Evolutionary conservation across 2,797 vertebrate genomes (phyloP).

Genomic region (Leptatherina wallacei): DNA sequence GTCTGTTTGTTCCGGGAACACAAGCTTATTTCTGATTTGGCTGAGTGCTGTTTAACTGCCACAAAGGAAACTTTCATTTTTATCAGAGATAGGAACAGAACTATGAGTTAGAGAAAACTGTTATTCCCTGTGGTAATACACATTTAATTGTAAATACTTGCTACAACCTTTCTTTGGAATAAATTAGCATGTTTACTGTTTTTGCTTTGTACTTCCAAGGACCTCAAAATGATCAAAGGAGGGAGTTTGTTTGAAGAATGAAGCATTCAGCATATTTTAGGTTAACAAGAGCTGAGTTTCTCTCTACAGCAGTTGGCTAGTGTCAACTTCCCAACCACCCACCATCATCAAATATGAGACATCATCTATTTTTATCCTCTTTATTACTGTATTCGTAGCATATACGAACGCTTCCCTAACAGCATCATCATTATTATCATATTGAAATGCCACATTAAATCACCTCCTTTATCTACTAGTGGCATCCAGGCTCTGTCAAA

Average conservation of each 20-base stretch:
- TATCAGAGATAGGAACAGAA: slow-evolving; percentile 56
- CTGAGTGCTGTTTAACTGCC: slow-evolving; percentile 38
- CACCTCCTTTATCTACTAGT: slow-evolving; percentile 72
- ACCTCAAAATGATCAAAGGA: slow-evolving; percentile 79
- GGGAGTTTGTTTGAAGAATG: slow-evolving; percentile 80
- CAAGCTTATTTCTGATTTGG: slow-evolving; percentile 56
- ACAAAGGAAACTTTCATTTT: slow-evolving; percentile 51
- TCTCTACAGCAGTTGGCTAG: slow-evolving; percentile 57
- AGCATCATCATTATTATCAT: slow-evolving; percentile 61
- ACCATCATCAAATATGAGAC: slow-evolving; percentile 55
- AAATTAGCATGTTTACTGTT: slow-evolving; percentile 79
- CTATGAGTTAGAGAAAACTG: slow-evolving; percentile 27
- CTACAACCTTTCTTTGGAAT: slow-evolving; percentile 78
- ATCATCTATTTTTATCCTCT: slow-evolving; percentile 60
- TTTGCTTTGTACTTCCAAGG: slow-evolving; percentile 72
- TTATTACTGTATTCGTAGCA: slow-evolving; percentile 55
- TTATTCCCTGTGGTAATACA: slow-evolving; percentile 65
- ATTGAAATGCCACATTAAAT: slow-evolving; percentile 66
- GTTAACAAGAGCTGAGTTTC: slow-evolving; percentile 75
- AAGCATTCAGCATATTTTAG: slow-evolving; percentile 81
- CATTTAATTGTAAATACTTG: slow-evolving; percentile 77
- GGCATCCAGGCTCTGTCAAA: slow-evolving; percentile 41
- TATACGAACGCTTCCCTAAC: slow-evolving; percentile 52
- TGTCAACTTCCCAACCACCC: slow-evolving; percentile 43
- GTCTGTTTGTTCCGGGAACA: slow-evolving; percentile 72